Conservation (phyloP, 2,888 invertebrate genomes). For the Itoplectis maculator region DNA sequence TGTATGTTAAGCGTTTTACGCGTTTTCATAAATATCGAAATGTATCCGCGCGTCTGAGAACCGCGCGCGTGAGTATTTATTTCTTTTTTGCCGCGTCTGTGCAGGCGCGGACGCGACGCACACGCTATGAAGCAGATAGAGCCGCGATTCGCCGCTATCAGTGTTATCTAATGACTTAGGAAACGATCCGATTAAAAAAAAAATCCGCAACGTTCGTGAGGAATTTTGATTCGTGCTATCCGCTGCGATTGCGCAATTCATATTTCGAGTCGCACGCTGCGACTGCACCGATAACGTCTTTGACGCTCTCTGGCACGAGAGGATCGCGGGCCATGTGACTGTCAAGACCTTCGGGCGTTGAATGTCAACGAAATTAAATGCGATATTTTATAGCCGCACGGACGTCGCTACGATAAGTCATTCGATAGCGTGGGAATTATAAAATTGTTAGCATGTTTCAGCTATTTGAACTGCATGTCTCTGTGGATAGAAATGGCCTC, state of each 20-base stretch:
- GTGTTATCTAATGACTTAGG: slow-evolving; percentile 38
- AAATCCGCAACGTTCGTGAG: neutral
- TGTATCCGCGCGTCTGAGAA: neutral
- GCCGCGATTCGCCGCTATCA: slow-evolving; percentile 20
- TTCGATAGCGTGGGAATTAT: neutral
- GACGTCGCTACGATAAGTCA: neutral
- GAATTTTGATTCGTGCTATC: slow-evolving; percentile 14
- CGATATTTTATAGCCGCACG: neutral
- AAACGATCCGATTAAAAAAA: neutral
- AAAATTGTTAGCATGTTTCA: neutral
- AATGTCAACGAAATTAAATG: neutral
- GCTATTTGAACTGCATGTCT: neutral
- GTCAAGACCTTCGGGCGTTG: neutral
- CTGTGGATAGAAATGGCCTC: too few relatives aligned
- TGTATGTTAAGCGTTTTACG: neutral
- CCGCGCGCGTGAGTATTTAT: neutral
- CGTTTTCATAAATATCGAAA: neutral
- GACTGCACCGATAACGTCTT: slow-evolving; percentile 20
- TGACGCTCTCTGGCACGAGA: neutral
- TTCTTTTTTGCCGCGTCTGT: neutral
- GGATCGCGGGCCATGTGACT: neutral
- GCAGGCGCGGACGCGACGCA: neutral
- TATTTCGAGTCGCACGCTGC: slow-evolving; percentile 18
- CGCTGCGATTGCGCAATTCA: slow-evolving; percentile 19
- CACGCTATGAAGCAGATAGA: neutral